A percentile compares a stretch with the other conserved stretches of the same genome.
Conservation (phyloP, 2,888 invertebrate genomes). For the Entomobrya proxima region DNA sequence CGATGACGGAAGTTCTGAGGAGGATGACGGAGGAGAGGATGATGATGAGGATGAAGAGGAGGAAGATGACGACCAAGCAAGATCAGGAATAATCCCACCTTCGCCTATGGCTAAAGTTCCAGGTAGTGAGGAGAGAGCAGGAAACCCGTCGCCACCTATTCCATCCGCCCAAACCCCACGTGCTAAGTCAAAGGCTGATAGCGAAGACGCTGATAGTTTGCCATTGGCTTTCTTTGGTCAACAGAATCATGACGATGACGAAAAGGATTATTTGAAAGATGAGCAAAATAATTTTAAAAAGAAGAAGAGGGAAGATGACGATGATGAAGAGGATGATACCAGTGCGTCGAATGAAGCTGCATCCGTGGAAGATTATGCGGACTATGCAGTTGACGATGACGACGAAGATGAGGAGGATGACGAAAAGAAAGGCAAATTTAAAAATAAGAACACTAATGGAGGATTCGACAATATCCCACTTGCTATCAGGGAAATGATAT, state of each 20-base stretch:
- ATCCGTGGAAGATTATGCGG: conserved; percentile 38
- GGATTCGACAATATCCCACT: conserved; percentile 40
- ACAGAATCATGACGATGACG: conserved; percentile 64
- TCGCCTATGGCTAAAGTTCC: not conserved
- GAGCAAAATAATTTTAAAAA: conserved; percentile 43
- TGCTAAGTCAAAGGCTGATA: not conserved
- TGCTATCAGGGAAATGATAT: conserved; percentile 59
- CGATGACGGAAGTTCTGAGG: conserved; percentile 37
- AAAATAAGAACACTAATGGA: not conserved
- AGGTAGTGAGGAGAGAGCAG: not conserved
- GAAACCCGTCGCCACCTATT: not conserved
- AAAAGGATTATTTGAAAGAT: conserved; percentile 51
- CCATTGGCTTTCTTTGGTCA: conserved; percentile 62
- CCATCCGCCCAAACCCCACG: too few species aligned
- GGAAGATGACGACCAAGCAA: conserved; percentile 13
- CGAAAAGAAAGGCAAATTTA: too few species aligned
- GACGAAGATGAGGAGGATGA: conserved; percentile 19
- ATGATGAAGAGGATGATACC: conserved; percentile 43
- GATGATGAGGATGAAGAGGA: conserved; percentile 37
- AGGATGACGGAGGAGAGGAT: conserved; percentile 52
- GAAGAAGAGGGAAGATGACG: conserved; percentile 31
- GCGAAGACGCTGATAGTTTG: conserved; percentile 20
- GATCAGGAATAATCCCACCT: not conserved
- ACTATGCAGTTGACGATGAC: conserved; percentile 41
- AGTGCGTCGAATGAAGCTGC: too few species aligned